These are phyloP conservation scores for Telmatochromis brichardi DNA, from an alignment of 2,113 vertebrate species.

Conservation along the genomic window DNA sequence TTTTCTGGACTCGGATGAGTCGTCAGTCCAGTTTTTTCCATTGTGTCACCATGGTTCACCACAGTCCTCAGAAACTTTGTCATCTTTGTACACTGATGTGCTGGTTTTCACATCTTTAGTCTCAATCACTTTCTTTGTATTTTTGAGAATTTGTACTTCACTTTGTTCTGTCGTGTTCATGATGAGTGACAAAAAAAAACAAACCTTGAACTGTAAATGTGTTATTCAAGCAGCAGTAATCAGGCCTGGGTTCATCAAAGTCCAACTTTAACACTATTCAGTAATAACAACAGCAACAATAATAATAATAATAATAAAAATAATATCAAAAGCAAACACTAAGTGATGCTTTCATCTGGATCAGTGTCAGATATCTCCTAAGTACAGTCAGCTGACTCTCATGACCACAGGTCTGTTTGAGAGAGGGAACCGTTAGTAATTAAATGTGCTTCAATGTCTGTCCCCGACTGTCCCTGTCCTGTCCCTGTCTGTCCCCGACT, in stretches of 20 bases:
- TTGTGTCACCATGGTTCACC: neutral
- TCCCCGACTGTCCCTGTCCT: accelerated
- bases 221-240: neutral
- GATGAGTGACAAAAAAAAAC: neutral
- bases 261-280: neutral
- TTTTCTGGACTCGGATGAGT: accelerated
- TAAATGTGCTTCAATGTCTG: neutral
- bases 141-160: neutral
- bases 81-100: neutral
- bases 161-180: neutral
- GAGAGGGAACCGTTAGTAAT: neutral
- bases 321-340: neutral
- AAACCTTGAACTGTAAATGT: neutral
- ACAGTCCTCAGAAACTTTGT: neutral
- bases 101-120: neutral
- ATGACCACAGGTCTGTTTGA: neutral
- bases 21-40: neutral
- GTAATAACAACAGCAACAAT: accelerated
- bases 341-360: neutral
- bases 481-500: accelerated
- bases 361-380: neutral
- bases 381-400: neutral
- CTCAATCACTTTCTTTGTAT: neutral
- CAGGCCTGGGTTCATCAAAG: neutral
- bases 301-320: accelerated